A percentile compares a stretch with the other conserved stretches of the same genome.
phyloP scores from a whole-genome alignment of 2,113 vertebrate genomes.

The Agapornis roseicollis region DNA sequence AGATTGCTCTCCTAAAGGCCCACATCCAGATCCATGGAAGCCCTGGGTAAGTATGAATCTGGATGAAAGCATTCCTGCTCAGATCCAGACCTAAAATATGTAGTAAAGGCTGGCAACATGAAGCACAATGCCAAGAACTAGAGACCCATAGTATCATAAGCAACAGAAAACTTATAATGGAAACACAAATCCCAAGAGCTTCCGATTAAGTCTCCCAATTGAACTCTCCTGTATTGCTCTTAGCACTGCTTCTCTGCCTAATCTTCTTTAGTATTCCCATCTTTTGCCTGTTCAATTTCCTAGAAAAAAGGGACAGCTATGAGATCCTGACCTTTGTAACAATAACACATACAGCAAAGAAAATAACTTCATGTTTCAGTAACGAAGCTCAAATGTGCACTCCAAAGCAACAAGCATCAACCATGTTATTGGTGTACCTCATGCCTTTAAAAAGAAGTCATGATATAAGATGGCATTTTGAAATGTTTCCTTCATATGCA shows the following conservation, averaged over 20 bases:
- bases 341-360: background rate
- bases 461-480: background rate
- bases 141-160: background rate
- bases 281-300: background rate
- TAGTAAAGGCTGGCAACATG: background rate
- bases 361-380: background rate
- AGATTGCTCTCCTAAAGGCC: background rate
- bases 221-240: background rate
- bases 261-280: background rate
- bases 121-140: background rate
- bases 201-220: background rate
- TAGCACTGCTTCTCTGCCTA: background rate
- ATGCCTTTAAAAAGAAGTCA: background rate
- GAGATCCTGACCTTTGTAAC: background rate
- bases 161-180: background rate
- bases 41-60: background rate
- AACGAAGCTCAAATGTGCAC: background rate
- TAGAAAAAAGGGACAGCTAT: background rate
- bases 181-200: background rate
- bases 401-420: background rate
- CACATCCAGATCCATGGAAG: accelerated
- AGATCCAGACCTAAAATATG: background rate
- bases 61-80: background rate
- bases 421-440: background rate
- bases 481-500: background rate